Conservation (phyloP, 2,113 vertebrate species). For the Anolis sagrei region DNA sequence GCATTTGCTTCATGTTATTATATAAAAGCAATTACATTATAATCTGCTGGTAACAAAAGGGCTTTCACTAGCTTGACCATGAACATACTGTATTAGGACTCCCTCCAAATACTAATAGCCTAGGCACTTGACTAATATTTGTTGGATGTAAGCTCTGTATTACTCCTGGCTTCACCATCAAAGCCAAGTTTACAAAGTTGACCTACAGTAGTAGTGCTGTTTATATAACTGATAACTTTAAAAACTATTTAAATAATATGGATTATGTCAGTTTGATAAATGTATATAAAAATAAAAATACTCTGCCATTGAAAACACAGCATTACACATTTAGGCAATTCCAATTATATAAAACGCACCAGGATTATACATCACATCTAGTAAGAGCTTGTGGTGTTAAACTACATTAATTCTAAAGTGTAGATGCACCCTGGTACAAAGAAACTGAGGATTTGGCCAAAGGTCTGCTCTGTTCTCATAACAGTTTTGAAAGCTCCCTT, state of each 20-base stretch:
- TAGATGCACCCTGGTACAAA: background rate
- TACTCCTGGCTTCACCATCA: slow-evolving; percentile 53
- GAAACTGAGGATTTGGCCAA: background rate
- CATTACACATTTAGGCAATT: slow-evolving; percentile 44
- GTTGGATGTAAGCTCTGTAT: slow-evolving; percentile 45
- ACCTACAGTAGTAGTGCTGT: slow-evolving; percentile 61
- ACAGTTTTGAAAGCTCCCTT: background rate
- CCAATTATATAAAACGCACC: slow-evolving; percentile 24
- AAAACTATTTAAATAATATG: slow-evolving; percentile 52
- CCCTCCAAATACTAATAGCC: slow-evolving; percentile 42
- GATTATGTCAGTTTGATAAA: slow-evolving; percentile 51
- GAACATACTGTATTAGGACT: slow-evolving; percentile 37
- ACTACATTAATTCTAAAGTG: too few species aligned
- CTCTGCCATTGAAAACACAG: slow-evolving; percentile 47
- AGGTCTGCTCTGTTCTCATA: too few species aligned
- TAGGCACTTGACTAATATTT: slow-evolving; percentile 42
- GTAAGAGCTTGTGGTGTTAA: background rate
- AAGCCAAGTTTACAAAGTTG: slow-evolving; percentile 60
- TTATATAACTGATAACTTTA: slow-evolving; percentile 51
- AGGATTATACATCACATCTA: slow-evolving; percentile 19
- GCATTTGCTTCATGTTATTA: slow-evolving; percentile 13
- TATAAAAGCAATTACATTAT: slow-evolving; percentile 28
- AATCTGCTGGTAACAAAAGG: slow-evolving; percentile 58
- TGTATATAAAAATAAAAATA: slow-evolving; percentile 54
- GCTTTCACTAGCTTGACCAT: slow-evolving; percentile 33